phyloP scores from a whole-genome alignment of 2,797 vertebrate species.

The Cossypha heuglini region DNA sequence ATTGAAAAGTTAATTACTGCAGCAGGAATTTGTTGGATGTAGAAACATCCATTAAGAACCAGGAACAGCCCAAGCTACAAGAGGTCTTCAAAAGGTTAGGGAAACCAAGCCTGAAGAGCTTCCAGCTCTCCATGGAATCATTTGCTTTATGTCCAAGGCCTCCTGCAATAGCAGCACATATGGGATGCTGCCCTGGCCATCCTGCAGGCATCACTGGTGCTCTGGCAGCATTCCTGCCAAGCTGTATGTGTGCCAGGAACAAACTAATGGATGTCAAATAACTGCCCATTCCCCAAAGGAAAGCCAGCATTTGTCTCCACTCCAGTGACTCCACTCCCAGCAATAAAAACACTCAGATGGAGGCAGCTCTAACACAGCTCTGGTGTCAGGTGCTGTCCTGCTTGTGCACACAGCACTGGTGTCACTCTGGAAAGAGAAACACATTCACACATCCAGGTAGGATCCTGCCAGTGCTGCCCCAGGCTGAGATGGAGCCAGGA shows the following conservation, averaged over 20 bases:
- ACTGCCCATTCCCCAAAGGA: neutral
- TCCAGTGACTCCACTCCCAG: neutral
- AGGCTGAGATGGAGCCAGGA: neutral
- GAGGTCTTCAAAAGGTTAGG: neutral
- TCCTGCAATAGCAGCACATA: fast-evolving
- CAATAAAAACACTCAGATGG: neutral
- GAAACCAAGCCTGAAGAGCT: neutral
- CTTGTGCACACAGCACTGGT: neutral
- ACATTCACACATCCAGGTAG: neutral
- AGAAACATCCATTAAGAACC: neutral
- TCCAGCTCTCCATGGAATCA: neutral
- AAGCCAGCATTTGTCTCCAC: neutral
- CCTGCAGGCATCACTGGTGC: neutral
- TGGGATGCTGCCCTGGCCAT: neutral
- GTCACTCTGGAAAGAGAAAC: neutral
- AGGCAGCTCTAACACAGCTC: neutral
- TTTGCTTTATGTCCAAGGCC: neutral
- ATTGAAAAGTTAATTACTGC: neutral
- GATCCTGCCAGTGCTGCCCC: neutral
- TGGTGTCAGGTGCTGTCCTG: neutral
- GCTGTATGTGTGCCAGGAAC: fast-evolving
- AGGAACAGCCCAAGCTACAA: neutral
- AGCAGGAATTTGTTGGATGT: neutral
- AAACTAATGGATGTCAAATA: neutral
- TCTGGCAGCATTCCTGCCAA: neutral